These are phyloP conservation scores for Saturnia pavonia DNA, from an alignment of 2,888 invertebrate species.

Conservation along the genomic window DNA sequence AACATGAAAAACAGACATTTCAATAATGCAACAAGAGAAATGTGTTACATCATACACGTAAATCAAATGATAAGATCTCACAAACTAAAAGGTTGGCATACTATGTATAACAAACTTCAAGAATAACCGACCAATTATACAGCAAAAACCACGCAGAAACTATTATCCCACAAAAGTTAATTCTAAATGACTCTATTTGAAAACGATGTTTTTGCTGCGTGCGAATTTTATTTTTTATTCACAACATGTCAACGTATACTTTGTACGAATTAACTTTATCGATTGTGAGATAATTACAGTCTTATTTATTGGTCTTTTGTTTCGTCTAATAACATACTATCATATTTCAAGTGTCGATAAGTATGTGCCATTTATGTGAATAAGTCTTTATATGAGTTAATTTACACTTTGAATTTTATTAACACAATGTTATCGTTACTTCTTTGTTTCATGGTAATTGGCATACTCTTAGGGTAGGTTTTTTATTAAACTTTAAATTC, in stretches of 20 bases:
- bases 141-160: slow-evolving; percentile 47
- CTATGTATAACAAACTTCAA: slow-evolving; percentile 44
- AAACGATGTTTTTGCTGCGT: slow-evolving; percentile 45
- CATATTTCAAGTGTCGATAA: slow-evolving; percentile 8
- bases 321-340: not conserved
- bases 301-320: slow-evolving; percentile 11
- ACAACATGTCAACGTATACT: slow-evolving; percentile 34
- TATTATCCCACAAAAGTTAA: slow-evolving; percentile 32
- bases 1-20: not conserved
- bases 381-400: not conserved
- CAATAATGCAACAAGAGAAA: slow-evolving; percentile 34
- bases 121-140: slow-evolving; percentile 61
- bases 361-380: slow-evolving; percentile 1
- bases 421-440: no score
- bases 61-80: slow-evolving; percentile 56
- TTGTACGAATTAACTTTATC: slow-evolving; percentile 20
- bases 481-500: not conserved
- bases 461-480: not conserved
- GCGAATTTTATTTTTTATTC: slow-evolving; percentile 54
- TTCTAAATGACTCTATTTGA: slow-evolving; percentile 56
- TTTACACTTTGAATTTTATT: not conserved
- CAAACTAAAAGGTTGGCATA: slow-evolving; percentile 33
- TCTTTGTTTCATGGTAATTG: not conserved
- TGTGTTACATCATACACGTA: slow-evolving; percentile 33
- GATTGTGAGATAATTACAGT: slow-evolving; percentile 7